Conservation (phyloP, 1,140 invertebrate species). For the Helicoverpa armigera region DNA sequence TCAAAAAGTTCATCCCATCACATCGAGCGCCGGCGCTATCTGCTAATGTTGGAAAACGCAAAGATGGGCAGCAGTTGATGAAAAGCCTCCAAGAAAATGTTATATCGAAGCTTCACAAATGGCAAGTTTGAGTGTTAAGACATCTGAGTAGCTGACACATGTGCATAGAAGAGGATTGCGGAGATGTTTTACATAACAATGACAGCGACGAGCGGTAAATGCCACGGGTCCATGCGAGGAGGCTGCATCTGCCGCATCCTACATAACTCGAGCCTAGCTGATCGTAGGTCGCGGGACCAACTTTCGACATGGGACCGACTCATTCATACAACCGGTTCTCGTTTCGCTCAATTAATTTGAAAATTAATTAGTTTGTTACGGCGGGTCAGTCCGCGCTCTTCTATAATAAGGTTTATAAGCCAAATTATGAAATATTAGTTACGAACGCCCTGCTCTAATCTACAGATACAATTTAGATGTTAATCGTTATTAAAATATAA, state of each 20-base stretch:
- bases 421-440: constrained; percentile 69
- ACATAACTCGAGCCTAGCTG: constrained; percentile 73
- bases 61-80: too few relatives aligned
- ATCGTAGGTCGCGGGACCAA: constrained; percentile 74
- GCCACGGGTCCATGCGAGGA: constrained; percentile 24
- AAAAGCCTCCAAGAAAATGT: background rate
- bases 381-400: constrained; percentile 62
- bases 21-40: too few relatives aligned
- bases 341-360: constrained; percentile 79
- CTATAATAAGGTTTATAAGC: constrained; percentile 75
- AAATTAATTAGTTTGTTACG: constrained; percentile 78
- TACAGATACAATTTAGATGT: background rate
- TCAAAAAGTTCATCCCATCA: background rate
- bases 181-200: constrained; percentile 38
- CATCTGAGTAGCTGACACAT: background rate
- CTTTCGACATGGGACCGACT: constrained; percentile 74
- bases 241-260: constrained; percentile 63
- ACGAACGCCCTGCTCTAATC: constrained; percentile 8
- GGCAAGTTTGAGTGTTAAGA: background rate
- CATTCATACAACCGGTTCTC: constrained; percentile 73
- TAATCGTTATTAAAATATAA: constrained; percentile 6
- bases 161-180: constrained; percentile 12
- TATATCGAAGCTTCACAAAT: background rate
- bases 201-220: background rate
- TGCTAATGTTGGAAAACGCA: too few relatives aligned